Evolutionary conservation across 1,140 invertebrate species (phyloP), one percentile per base, ranked within the genome.

Genomic region (Camponotus floridanus): DNA sequence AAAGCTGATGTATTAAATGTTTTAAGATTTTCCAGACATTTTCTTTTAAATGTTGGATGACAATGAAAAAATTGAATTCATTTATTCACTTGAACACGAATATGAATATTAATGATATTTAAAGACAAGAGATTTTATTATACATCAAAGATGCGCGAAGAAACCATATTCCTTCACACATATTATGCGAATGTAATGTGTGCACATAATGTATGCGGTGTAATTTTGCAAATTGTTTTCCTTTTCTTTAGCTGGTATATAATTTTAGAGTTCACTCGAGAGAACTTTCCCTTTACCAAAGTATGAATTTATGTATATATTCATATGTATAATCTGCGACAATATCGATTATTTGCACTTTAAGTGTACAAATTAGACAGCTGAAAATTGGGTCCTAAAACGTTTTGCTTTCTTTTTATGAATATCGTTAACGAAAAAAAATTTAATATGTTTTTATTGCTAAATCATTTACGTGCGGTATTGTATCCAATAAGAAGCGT

Each of bases 201-300:
- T 45, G 78, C 26, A 73, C 36, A 26, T 83, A 45, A 81, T 74
- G n/a, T 36, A 45, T 62, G 68, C 79, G 36, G 39, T 74, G 26
- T 31, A 83, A 83, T 74, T 83, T 83, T 74, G 57, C 68, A 74
- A 73, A 74, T 62, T 83, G 55, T 59, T 83, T 74, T 73, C 68
- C 26, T 83, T 74, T 83, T 74, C 68, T 74, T 74, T 21, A 36
- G 13, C 71, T 36, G 79, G 39, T 36, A 31, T 83, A 15, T 74
- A 83, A 83, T 83, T 73, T 83, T 9, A 15, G 33, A 59, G 15
- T 73, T 31, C 59, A 71, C 48, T 57, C 36, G 39, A 51, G 48
- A 51, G 48, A 18, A 83, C 68, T 83, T 83, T 83, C 55, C 45
- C 55, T 73, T 73, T 26, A 61, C 39, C 26, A 33, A 39, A 71